Evolutionary conservation across 2,888 invertebrate species (phyloP), one percentile per base, ranked within the genome.

Genomic region (Drosophila antonietae): DNA sequence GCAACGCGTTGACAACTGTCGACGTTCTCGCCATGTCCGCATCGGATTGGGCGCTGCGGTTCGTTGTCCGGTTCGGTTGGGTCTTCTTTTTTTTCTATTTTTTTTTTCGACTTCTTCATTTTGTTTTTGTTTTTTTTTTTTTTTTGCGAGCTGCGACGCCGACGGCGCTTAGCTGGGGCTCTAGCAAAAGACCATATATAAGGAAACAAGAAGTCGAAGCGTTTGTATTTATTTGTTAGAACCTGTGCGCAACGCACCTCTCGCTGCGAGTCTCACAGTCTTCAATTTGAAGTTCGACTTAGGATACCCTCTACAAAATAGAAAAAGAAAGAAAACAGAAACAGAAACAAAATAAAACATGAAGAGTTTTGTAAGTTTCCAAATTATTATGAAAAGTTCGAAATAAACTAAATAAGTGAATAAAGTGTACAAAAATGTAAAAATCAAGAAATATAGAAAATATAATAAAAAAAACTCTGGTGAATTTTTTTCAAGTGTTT

Each of bases 201-300:
- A 92, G 90, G 91, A 91, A 92, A 91, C 91, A 87, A 89, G 90
- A 83, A 83, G 80, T 81, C 72, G 73, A 79, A 87, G 81, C 78
- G 70, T 78, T 83, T 81, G 89, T 90, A 92, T 92, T 92, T 91
- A 89, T 88, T 85, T 86, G 83, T 84, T 87, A 91, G 91, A 91
- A 91, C 88, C 91, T 83, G 87, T 79, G 81, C 86, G 81, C 84
- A 85, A 71, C 78, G 80, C 75, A 88, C 74, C 70, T 78, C 57
- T 69, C 66, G 62, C 73, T 66, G 59, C 63, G 63, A 68, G 31
- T 61, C 63, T 46, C 39, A 23, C 63, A 73, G 65, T 63, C 28
- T 63, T 23, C 56, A 52, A 57, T 55, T 46, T 63, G 73, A 52
- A 52, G 70, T 58, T 43, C 65, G 73, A 60, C 55, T 62, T 75